phyloP scores from a whole-genome alignment of 2,888 invertebrate genomes.

The Stenurella melanura region DNA sequence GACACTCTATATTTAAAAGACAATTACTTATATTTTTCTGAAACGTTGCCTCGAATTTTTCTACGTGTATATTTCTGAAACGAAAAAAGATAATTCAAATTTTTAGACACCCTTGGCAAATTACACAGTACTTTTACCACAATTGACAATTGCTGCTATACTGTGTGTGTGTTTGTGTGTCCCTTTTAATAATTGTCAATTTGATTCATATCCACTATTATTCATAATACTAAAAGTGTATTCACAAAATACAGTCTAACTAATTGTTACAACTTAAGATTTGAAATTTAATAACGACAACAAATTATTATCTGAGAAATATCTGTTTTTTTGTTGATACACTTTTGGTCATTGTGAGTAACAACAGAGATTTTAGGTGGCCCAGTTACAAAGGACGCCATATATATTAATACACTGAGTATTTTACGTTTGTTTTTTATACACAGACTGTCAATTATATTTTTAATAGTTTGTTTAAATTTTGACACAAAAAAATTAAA shows the following conservation, averaged over 20 bases:
- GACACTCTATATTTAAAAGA: conserved; percentile 7
- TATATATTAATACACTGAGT: conserved; percentile 29
- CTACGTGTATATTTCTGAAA: conserved; percentile 3
- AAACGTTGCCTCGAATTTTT: background rate
- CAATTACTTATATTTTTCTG: background rate
- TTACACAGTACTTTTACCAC: background rate
- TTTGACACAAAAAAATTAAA: no score
- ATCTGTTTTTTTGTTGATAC: background rate
- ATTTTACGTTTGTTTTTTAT: conserved; percentile 5
- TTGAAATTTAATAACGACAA: no score
- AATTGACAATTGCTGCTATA: background rate
- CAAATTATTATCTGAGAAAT: no score
- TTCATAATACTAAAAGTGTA: background rate
- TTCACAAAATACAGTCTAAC: background rate
- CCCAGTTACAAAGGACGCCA: conserved; percentile 11
- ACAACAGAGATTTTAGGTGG: background rate
- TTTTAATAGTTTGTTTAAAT: background rate
- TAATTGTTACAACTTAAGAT: no score
- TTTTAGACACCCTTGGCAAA: background rate
- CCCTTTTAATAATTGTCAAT: background rate
- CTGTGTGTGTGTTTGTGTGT: background rate
- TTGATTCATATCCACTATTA: background rate
- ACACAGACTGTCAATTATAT: conserved; percentile 1
- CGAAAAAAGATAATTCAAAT: conserved; percentile 4
- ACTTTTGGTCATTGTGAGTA: background rate